Evolutionary conservation across 2,888 invertebrate genomes (phyloP).

Genomic region (Euspilapteryx auroguttella): DNA sequence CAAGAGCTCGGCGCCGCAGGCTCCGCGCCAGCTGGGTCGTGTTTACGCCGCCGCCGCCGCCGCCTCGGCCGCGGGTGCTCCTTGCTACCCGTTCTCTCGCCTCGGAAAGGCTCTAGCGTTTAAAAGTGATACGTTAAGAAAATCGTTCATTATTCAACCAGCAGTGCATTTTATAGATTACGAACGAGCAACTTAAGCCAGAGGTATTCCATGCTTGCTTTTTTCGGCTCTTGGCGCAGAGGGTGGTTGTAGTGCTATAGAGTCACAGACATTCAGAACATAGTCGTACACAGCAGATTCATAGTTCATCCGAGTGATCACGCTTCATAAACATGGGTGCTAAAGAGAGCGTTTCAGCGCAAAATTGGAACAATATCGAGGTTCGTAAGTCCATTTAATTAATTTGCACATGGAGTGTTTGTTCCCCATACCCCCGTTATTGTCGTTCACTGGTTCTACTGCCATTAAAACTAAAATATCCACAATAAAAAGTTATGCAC

Average conservation of each 20-base stretch:
- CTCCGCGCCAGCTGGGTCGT: constrained; percentile 31
- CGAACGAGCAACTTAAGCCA: constrained; percentile 31
- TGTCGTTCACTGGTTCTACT: too few species aligned
- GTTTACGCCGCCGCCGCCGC: not conserved
- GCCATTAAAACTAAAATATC: too few species aligned
- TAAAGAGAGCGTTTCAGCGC: constrained; percentile 81
- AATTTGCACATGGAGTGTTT: constrained; percentile 59
- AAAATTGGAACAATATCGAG: constrained; percentile 81
- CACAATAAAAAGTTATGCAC: too few species aligned
- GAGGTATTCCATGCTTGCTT: constrained; percentile 53
- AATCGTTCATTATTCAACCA: constrained; percentile 44
- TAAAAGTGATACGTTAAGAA: not conserved
- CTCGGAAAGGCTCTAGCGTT: constrained; percentile 1
- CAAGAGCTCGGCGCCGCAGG: constrained; percentile 17
- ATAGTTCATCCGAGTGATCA: constrained; percentile 53
- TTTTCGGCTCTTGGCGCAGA: constrained; percentile 36
- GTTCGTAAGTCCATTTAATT: constrained; percentile 63
- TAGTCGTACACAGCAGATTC: constrained; percentile 44
- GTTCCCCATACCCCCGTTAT: constrained; percentile 34
- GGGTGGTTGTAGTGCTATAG: constrained; percentile 43
- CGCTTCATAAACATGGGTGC: constrained; percentile 70
- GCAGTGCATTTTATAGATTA: constrained; percentile 50
- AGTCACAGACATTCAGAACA: constrained; percentile 47
- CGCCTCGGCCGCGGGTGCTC: not conserved
- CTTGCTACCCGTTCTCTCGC: not conserved